Conservation (phyloP, 2,797 vertebrate genomes). For the Telmatherina bonti region DNA sequence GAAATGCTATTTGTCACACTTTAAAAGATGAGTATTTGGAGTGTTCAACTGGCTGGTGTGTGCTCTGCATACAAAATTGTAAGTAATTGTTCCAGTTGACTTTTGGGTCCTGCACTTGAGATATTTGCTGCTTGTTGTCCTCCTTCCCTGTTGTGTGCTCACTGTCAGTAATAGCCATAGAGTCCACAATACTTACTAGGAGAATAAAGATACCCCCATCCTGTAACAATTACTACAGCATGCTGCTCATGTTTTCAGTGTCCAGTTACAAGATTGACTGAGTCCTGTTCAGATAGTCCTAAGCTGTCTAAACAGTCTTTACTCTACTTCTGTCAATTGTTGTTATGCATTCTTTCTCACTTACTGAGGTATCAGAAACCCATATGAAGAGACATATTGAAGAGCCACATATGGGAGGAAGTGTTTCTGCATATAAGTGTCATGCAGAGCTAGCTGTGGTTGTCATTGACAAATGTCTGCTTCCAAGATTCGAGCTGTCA, state of each 20-base stretch:
- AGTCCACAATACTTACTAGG: not conserved
- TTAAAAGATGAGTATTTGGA: no score
- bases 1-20: not conserved
- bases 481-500: constrained; percentile 48
- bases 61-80: no score
- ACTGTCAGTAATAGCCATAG: no score
- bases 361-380: constrained; percentile 17
- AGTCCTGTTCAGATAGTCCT: not conserved
- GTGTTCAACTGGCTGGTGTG: no score
- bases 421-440: constrained; percentile 49
- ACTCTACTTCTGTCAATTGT: constrained; percentile 11
- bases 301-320: not conserved
- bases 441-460: constrained; percentile 63
- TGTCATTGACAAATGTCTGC: constrained; percentile 69
- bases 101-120: no score
- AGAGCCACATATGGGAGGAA: constrained; percentile 53
- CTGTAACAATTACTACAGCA: not conserved
- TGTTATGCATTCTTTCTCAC: not conserved
- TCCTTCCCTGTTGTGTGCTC: no score
- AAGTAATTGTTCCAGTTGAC: no score
- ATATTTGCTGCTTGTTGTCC: no score
- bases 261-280: constrained; percentile 5
- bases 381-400: constrained; percentile 32
- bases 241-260: not conserved
- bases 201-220: not conserved